Conservation (phyloP, 2,113 vertebrate species). For the Aptenodytes forsteri region DNA sequence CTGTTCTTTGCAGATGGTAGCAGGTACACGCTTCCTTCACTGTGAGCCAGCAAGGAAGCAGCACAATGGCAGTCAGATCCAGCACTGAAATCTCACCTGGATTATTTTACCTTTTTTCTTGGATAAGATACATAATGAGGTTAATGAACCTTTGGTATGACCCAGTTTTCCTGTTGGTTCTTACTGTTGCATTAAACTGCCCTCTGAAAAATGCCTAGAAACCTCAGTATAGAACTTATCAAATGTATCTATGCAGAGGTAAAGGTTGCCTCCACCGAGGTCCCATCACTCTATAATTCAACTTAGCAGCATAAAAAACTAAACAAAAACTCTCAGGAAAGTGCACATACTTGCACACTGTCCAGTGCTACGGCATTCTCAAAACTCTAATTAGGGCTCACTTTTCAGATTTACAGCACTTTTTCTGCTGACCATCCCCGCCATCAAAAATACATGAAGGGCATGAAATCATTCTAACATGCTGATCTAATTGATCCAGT, state of each 20-base stretch:
- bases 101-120: background rate
- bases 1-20: background rate
- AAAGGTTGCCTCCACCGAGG: background rate
- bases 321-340: background rate
- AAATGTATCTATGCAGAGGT: background rate
- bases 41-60: background rate
- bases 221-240: background rate
- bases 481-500: background rate
- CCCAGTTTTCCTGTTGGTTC: background rate
- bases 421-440: background rate
- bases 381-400: background rate
- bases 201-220: background rate
- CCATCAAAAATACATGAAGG: background rate
- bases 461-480: conserved; percentile 2
- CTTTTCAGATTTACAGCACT: background rate
- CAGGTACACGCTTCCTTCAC: background rate
- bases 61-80: background rate
- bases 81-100: background rate
- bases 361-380: background rate
- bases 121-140: background rate
- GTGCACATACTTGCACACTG: background rate
- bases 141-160: background rate
- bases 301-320: background rate
- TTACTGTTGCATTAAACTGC: background rate
- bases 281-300: background rate